Evolutionary conservation across 1,140 invertebrate species (phyloP).

Genomic region (Steinernema khuongi): DNA sequence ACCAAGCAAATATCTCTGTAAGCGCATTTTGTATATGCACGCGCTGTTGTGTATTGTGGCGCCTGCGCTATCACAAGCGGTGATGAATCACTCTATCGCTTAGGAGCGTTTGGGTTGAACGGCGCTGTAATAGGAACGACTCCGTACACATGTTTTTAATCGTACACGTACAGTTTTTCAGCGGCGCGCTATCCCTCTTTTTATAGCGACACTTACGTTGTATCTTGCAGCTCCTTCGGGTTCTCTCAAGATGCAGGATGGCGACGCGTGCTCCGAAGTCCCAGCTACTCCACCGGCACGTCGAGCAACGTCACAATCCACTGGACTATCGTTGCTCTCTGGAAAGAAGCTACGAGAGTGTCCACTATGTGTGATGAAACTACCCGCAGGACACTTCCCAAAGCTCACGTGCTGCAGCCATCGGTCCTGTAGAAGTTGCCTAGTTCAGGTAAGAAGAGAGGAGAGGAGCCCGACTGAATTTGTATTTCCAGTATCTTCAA

Average conservation of each 20-base stretch:
- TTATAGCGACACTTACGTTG: neutral
- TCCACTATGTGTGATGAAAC: slow-evolving; percentile 44
- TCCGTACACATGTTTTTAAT: no score
- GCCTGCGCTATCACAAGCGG: no score
- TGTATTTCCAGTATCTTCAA: slow-evolving; percentile 49
- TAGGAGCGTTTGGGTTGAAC: no score
- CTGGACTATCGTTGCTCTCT: neutral
- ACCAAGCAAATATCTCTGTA: no score
- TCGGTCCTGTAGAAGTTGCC: slow-evolving; percentile 47
- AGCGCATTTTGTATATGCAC: no score
- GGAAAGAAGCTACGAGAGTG: slow-evolving; percentile 43
- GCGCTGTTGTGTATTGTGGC: no score
- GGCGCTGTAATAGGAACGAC: no score
- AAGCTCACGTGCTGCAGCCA: slow-evolving; percentile 44
- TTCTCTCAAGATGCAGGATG: slow-evolving; percentile 1
- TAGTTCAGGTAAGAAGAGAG: slow-evolving; percentile 42
- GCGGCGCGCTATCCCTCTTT: no score
- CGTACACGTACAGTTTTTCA: no score
- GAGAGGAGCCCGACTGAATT: neutral
- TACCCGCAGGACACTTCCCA: slow-evolving; percentile 46
- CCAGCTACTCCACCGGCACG: neutral
- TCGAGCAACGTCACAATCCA: neutral
- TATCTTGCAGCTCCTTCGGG: neutral
- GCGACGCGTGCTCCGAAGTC: neutral
- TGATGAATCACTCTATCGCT: no score